Evolutionary conservation across 2,888 invertebrate genomes (phyloP), one percentile per base, ranked within the genome.

Genomic region (Leucania comma): DNA sequence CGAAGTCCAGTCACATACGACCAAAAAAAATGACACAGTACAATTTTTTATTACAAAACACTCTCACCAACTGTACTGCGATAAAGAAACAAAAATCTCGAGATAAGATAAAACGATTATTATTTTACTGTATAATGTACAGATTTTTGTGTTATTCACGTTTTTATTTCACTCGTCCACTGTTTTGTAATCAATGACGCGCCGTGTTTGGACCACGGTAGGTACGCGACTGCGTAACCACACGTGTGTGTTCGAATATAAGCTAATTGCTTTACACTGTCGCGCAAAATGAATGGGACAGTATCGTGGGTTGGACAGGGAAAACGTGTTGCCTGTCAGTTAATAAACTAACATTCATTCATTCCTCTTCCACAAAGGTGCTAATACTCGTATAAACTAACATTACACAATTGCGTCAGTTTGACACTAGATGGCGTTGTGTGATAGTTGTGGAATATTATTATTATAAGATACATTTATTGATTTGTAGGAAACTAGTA

Each of bases 241-340:
- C 46, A 63, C 56, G 53, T 22, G 10, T 42, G 14, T 17, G 12
- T 38, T 48, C 35, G 24, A 46, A 63, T 77, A 77, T 77, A 72
- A 57, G 12, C 17, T 77, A 67, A 80, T 69, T 77, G 51, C 46
- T 54, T 10, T 80, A 67, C 68, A 80, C 35, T 80, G 63, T 1
- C 1, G 68, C 62, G 77, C 64, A 42, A 17, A 46, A 10, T 62
- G 0, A 75, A 54, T 22, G 56, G 60, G 5, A 22, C 63, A 62
- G 51, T 9, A 24, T 29, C 60, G 48, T 48, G 14, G 3, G 22
- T 61, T 35, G 8, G 20, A 32, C 38, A 32, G 2, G 17, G 12
- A 62, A 53, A 53, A 42, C 46, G 2, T 20, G 38, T 57, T 46
- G n/a, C 58, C 26, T 46, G 50, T 0, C 14, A 3, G 9, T 22